These are phyloP conservation scores for Sarcophilus harrisii DNA, from an alignment of 2,797 vertebrate genomes.

Conservation along the genomic window DNA sequence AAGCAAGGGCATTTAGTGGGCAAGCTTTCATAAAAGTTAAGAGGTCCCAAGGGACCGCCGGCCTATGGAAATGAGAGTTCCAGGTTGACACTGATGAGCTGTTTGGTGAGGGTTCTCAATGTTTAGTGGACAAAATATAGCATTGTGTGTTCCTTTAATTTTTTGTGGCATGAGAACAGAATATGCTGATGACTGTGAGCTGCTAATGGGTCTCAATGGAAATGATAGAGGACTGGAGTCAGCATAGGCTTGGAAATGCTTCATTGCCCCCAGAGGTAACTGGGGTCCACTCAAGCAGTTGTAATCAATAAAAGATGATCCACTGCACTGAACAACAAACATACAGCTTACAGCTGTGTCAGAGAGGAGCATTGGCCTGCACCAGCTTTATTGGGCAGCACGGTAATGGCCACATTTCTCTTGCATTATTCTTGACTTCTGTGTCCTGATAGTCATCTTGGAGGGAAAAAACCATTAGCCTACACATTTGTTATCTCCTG, in stretches of 20 bases:
- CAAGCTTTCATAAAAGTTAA: background rate
- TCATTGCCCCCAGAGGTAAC: slow-evolving; percentile 1
- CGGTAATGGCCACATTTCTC: background rate
- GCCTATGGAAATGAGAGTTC: slow-evolving; percentile 16
- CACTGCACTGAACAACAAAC: slow-evolving; percentile 27
- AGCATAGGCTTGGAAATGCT: slow-evolving; percentile 32
- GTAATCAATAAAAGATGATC: slow-evolving; percentile 54
- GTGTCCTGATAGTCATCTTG: slow-evolving; percentile 14
- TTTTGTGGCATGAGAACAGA: slow-evolving; percentile 8
- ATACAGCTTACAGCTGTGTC: background rate
- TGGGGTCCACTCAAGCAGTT: slow-evolving; percentile 27
- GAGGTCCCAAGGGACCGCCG: slow-evolving; percentile 11
- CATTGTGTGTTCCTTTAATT: background rate
- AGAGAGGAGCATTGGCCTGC: background rate
- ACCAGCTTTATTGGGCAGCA: background rate
- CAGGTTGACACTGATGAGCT: background rate
- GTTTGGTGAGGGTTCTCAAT: background rate
- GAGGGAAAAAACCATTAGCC: slow-evolving; percentile 54
- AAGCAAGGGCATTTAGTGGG: background rate
- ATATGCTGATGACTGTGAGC: background rate
- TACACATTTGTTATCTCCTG: slow-evolving; percentile 43
- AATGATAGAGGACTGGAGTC: slow-evolving; percentile 12
- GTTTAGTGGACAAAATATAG: background rate
- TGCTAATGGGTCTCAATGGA: background rate
- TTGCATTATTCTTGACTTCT: slow-evolving; percentile 39